These are phyloP conservation scores for Drosophila mauritiana DNA, from an alignment of 1,140 invertebrate species.

Conservation along the genomic window DNA sequence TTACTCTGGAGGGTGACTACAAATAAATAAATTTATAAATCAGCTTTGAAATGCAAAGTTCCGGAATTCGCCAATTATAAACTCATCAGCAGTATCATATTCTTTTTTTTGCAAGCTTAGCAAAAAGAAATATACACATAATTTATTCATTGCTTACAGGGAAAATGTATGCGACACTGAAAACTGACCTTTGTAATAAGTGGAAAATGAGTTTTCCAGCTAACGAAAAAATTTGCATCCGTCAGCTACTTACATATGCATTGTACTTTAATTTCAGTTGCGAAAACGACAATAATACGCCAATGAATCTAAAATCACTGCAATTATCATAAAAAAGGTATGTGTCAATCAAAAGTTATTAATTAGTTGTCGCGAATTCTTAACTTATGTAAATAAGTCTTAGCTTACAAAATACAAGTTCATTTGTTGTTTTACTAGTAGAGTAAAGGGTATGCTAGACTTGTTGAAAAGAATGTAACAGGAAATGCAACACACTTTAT, in stretches of 20 bases:
- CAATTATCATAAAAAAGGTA: constrained; percentile 13
- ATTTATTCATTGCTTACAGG: constrained; percentile 18
- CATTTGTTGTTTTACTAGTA: too few species aligned
- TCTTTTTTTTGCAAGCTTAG: background rate
- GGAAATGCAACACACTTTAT: too few species aligned
- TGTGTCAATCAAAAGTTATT: background rate
- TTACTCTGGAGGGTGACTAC: background rate
- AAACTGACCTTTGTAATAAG: constrained; percentile 18
- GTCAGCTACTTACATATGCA: background rate
- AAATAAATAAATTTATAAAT: background rate
- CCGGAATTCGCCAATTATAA: constrained; percentile 10
- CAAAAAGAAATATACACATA: background rate
- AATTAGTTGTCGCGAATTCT: background rate
- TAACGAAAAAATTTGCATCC: background rate
- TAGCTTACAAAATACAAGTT: too few species aligned
- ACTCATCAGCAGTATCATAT: background rate
- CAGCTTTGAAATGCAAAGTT: background rate
- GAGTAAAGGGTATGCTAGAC: too few species aligned
- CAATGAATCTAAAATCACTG: constrained; percentile 6
- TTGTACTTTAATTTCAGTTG: constrained; percentile 15
- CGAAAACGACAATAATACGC: background rate
- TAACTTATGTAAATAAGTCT: too few species aligned
- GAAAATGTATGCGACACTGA: background rate
- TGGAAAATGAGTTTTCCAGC: background rate
- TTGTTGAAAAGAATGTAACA: too few species aligned